phyloP scores from a whole-genome alignment of 2,797 vertebrate species.

The Rallus crepitans region DNA sequence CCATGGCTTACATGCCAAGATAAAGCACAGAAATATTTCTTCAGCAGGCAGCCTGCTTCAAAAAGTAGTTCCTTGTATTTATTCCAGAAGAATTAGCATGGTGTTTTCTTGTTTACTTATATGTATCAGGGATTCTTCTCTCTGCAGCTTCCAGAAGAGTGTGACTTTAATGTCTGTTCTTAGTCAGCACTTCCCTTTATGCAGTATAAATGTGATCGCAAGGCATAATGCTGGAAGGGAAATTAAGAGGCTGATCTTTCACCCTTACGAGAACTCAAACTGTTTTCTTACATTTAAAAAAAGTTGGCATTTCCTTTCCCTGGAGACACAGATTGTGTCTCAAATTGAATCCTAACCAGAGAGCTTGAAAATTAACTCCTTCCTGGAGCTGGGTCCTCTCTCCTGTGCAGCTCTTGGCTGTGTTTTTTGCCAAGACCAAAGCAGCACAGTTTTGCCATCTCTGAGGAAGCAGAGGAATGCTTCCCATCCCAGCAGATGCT shows the following conservation, averaged over 20 bases:
- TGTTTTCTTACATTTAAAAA: background rate
- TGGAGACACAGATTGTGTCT: background rate
- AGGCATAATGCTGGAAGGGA: background rate
- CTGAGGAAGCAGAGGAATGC: background rate
- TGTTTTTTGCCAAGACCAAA: background rate
- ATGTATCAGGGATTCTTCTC: background rate
- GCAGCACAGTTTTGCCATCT: background rate
- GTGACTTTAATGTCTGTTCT: background rate
- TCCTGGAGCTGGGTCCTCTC: background rate
- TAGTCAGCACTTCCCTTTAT: background rate
- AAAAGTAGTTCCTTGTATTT: background rate
- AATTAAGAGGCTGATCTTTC: background rate
- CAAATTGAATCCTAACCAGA: background rate
- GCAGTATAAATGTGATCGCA: background rate
- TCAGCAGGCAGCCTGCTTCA: background rate
- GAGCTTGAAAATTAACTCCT: background rate
- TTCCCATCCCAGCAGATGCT: background rate
- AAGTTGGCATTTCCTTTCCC: background rate
- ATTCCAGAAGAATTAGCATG: background rate
- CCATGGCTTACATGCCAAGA: fast-evolving
- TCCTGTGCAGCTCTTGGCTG: background rate
- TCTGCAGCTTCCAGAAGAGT: background rate
- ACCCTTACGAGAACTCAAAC: background rate
- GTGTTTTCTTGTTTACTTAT: background rate
- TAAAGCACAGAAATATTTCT: background rate